These are phyloP conservation scores for Egretta garzetta DNA, from an alignment of 2,113 vertebrate genomes.

Conservation along the genomic window DNA sequence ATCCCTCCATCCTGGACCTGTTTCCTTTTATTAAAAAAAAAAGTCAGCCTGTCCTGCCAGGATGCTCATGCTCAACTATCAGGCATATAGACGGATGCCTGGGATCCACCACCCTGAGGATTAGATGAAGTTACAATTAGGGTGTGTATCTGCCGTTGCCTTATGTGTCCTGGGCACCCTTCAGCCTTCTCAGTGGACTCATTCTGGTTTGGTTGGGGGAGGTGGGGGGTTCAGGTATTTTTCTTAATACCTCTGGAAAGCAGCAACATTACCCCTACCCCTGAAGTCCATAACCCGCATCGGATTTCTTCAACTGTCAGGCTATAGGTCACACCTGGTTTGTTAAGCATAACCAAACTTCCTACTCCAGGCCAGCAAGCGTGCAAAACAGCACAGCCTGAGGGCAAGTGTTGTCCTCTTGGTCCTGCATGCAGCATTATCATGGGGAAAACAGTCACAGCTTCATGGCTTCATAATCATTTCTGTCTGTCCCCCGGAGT, in stretches of 20 bases:
- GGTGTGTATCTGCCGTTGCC: neutral
- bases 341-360: neutral
- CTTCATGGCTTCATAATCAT: neutral
- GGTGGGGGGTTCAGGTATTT: neutral
- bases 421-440: neutral
- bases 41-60: neutral
- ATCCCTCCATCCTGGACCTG: neutral
- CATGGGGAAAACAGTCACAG: neutral
- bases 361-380: neutral
- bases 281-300: neutral
- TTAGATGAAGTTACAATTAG: neutral
- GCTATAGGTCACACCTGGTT: neutral
- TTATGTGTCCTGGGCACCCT: neutral
- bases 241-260: neutral
- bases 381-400: neutral
- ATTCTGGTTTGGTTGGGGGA: neutral
- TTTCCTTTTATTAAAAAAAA: neutral
- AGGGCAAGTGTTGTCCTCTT: neutral
- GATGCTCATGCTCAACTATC: neutral
- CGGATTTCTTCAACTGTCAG: neutral
- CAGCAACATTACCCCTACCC: neutral
- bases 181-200: neutral
- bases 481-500: neutral
- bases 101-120: neutral
- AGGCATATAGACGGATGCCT: neutral